Conservation (phyloP, 2,888 invertebrate species). For the Lordiphosa fenestrarum region DNA sequence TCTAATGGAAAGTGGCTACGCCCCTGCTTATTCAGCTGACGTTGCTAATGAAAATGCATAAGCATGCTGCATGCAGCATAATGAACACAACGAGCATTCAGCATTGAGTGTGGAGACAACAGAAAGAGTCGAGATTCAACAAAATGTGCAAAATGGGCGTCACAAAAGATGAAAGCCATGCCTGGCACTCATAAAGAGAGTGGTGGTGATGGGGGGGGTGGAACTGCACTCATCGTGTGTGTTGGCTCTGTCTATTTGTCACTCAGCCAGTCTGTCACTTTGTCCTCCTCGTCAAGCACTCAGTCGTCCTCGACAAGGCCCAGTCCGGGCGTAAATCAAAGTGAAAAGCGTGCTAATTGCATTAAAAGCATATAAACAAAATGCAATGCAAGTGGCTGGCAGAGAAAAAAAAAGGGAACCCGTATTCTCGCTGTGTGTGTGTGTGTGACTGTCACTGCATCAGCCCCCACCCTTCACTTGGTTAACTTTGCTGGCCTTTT, state of each 20-base stretch:
- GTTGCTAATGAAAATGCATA: constrained; percentile 72
- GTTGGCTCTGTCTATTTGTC: constrained; percentile 22
- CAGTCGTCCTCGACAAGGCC: constrained; percentile 37
- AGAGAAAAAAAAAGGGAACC: constrained; percentile 51
- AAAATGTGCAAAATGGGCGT: constrained; percentile 43
- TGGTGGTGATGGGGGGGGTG: not conserved
- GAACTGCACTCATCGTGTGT: constrained; percentile 22
- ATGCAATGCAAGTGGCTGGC: constrained; percentile 73
- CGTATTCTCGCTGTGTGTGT: constrained; percentile 1
- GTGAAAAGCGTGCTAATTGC: constrained; percentile 75
- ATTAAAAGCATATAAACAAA: constrained; percentile 75
- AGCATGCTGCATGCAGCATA: constrained; percentile 47
- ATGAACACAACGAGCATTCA: constrained; percentile 5
- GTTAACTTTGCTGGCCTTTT: constrained; percentile 44
- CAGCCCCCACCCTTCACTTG: not conserved
- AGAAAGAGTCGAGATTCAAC: constrained; percentile 2
- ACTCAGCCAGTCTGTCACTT: constrained; percentile 27
- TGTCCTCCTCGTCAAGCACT: constrained; percentile 43
- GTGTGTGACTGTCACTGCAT: constrained; percentile 13
- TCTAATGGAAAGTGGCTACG: not conserved
- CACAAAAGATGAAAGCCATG: constrained; percentile 67
- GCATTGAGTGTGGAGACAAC: constrained; percentile 10
- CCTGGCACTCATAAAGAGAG: constrained; percentile 54
- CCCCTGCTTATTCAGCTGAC: constrained; percentile 31
- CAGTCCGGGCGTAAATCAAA: constrained; percentile 66